Evolutionary conservation across 2,797 vertebrate genomes (phyloP).

Genomic region (Neosalanx taihuensis): DNA sequence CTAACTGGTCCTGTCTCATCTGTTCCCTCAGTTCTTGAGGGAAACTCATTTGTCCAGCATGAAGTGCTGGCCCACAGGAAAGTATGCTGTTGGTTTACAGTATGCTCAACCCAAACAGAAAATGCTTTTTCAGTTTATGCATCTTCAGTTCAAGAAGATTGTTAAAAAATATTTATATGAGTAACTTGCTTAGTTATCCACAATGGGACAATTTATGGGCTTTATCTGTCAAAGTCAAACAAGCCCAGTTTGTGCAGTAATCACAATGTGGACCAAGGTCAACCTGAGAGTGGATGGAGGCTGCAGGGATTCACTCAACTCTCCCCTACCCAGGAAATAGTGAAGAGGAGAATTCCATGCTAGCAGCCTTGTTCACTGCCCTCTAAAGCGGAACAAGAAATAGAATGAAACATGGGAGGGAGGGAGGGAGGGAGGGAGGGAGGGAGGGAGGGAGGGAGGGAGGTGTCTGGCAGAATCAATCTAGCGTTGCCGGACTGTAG

Average conservation of each 20-base stretch:
- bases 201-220: conserved; percentile 16
- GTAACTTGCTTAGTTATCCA: background rate
- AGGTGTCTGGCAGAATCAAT: conserved; percentile 41
- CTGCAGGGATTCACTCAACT: conserved; percentile 40
- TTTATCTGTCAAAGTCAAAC: conserved; percentile 7
- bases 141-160: too few species aligned
- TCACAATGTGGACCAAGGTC: conserved; percentile 46
- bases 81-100: background rate
- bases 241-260: conserved; percentile 26
- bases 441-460: background rate
- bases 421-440: conserved; percentile 6
- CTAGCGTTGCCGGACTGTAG: conserved; percentile 36
- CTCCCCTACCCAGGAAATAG: conserved; percentile 27
- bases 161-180: too few species aligned
- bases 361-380: conserved; percentile 37
- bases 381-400: conserved; percentile 26
- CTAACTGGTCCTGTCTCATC: conserved; percentile 1
- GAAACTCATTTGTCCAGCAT: background rate
- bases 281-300: conserved; percentile 32
- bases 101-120: background rate
- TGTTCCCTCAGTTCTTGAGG: background rate
- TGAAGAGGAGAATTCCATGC: conserved; percentile 19
- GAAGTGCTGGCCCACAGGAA: background rate
- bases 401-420: conserved; percentile 16
- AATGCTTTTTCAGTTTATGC: too few species aligned